A percentile compares a stretch with the other conserved stretches of the same genome.
These are phyloP conservation scores for Rhamnusium bicolor DNA, from an alignment of 2,888 invertebrate genomes.

Conservation along the genomic window DNA sequence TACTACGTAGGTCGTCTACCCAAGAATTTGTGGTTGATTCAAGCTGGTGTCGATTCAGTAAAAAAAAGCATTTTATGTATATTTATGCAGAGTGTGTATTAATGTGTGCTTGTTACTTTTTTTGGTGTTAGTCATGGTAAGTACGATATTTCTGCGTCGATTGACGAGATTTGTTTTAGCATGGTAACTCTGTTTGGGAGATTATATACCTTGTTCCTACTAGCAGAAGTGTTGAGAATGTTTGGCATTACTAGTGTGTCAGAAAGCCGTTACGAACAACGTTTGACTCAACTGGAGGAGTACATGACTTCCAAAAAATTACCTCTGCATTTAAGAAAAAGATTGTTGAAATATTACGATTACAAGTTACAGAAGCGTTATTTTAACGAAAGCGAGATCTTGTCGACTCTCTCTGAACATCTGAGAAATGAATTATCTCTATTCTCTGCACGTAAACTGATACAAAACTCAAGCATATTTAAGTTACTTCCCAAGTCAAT, in stretches of 20 bases:
- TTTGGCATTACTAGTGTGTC: conserved; percentile 62
- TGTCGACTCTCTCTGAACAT: conserved; percentile 62
- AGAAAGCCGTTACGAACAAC: conserved; percentile 69
- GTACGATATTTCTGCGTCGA: conserved; percentile 37
- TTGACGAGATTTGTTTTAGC: conserved; percentile 53
- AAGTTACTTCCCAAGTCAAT: conserved; percentile 67
- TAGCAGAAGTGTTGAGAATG: conserved; percentile 56
- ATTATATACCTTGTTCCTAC: conserved; percentile 56
- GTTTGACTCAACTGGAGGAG: conserved; percentile 71
- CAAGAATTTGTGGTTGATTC: not conserved
- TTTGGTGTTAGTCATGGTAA: conserved; percentile 56
- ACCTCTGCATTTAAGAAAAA: conserved; percentile 69
- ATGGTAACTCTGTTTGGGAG: conserved; percentile 55
- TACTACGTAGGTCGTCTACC: not conserved
- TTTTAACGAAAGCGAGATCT: conserved; percentile 71
- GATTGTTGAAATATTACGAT: conserved; percentile 72
- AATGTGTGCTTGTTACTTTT: conserved; percentile 57
- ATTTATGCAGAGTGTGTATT: conserved; percentile 38
- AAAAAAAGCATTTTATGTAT: not conserved
- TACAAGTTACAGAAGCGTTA: conserved; percentile 73
- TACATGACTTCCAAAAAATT: conserved; percentile 74
- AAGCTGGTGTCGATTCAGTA: not conserved
- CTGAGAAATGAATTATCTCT: conserved; percentile 70
- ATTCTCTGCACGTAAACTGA: conserved; percentile 70
- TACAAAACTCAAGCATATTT: conserved; percentile 71